Percentiles rank a stretch among this genome's conserved stretches.
Evolutionary conservation across 2,797 vertebrate genomes (phyloP).

Genomic region (Acridotheres tristis): DNA sequence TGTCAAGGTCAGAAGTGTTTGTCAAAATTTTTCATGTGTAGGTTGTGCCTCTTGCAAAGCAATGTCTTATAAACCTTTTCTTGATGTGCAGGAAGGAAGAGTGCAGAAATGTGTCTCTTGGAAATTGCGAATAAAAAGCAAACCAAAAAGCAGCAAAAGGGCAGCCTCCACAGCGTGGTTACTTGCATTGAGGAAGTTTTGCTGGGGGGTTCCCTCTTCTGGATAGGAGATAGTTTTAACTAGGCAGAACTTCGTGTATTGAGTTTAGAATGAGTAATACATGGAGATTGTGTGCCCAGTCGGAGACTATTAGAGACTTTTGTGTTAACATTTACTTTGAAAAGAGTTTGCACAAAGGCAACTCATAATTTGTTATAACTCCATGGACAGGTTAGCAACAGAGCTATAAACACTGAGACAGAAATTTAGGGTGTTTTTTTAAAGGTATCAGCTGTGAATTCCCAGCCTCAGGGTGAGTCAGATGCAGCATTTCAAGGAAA

Average conservation of each 20-base stretch:
- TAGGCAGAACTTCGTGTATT: neutral
- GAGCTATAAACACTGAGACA: neutral
- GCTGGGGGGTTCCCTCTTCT: neutral
- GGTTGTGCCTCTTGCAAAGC: neutral
- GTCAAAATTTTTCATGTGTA: neutral
- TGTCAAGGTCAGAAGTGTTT: neutral
- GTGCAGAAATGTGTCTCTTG: neutral
- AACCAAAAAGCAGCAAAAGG: neutral
- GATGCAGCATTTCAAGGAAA: constrained; percentile 37
- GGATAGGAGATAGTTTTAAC: neutral
- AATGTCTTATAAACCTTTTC: neutral
- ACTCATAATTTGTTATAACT: neutral
- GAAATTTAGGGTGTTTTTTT: neutral
- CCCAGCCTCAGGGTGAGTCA: constrained; percentile 17
- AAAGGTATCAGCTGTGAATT: constrained; percentile 45
- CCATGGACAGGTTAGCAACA: neutral
- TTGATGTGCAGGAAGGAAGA: neutral
- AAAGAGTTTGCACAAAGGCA: neutral
- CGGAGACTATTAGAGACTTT: neutral
- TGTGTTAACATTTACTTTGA: neutral
- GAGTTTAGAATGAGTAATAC: neutral
- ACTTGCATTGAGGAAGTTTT: constrained; percentile 4
- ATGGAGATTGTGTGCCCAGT: neutral
- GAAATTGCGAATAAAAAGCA: neutral
- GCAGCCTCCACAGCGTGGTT: neutral